These are phyloP conservation scores for Papilio gigon DNA, from an alignment of 2,888 invertebrate species.

Conservation along the genomic window DNA sequence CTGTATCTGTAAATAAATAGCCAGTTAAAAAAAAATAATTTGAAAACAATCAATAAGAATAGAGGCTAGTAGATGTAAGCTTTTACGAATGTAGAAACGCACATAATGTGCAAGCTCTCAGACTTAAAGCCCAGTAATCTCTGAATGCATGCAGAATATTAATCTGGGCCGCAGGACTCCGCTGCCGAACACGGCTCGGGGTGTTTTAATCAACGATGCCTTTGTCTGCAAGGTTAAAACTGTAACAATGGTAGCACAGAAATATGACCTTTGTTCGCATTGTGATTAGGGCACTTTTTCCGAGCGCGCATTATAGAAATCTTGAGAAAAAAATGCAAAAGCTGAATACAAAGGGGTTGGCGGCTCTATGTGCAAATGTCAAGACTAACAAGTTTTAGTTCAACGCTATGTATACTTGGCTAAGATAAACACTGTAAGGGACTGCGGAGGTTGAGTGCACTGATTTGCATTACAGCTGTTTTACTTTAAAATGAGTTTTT, in stretches of 20 bases:
- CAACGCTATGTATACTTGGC: conserved; percentile 13
- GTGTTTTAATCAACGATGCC: conserved; percentile 40
- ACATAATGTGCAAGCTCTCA: conserved; percentile 33
- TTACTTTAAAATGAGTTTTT: background rate
- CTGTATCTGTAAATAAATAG: no score
- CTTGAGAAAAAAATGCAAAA: conserved; percentile 39
- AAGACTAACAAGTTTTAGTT: conserved; percentile 32
- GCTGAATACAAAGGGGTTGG: conserved; percentile 29
- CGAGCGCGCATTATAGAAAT: background rate
- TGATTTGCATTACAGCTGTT: background rate
- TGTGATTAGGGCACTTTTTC: background rate
- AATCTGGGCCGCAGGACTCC: conserved; percentile 41
- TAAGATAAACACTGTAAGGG: conserved; percentile 7
- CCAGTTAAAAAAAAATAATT: background rate
- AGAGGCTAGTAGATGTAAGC: background rate
- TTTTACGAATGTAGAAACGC: conserved; percentile 2
- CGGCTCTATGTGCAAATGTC: conserved; percentile 35
- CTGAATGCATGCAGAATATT: conserved; percentile 41
- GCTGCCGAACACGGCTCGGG: conserved; percentile 35
- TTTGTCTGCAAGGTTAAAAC: conserved; percentile 40
- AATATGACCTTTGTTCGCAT: background rate
- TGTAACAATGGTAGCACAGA: background rate
- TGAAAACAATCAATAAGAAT: background rate
- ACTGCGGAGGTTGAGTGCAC: background rate
- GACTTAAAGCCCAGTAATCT: conserved; percentile 40